Percentiles rank a stretch among this genome's conserved stretches.
Evolutionary conservation across 2,113 vertebrate genomes (phyloP).

Genomic region (Platysternon megacephalum): DNA sequence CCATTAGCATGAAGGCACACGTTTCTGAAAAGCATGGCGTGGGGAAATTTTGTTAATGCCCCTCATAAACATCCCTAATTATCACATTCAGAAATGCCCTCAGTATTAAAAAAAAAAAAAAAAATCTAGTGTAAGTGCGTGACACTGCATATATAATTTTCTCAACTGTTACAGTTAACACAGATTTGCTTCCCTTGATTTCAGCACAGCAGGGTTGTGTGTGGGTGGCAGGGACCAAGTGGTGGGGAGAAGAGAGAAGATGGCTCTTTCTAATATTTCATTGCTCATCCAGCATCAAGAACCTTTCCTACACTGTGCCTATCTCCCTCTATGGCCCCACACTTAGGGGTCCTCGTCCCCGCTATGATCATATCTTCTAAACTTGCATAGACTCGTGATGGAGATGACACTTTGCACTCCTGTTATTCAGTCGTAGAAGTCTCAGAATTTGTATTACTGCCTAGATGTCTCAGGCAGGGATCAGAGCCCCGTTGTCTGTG

Average conservation of each 20-base stretch:
- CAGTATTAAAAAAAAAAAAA: neutral
- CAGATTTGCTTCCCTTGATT: slow-evolving; percentile 5
- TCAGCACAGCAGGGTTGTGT: neutral
- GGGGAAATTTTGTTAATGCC: slow-evolving; percentile 6
- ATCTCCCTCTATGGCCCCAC: accelerated
- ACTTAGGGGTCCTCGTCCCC: neutral
- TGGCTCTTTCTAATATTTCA: neutral
- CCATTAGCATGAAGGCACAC: slow-evolving; percentile 15
- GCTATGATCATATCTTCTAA: neutral
- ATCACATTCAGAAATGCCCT: slow-evolving; percentile 22
- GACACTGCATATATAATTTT: neutral
- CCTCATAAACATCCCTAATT: slow-evolving; percentile 49
- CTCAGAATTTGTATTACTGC: neutral
- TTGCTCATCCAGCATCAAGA: neutral
- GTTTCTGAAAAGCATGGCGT: neutral
- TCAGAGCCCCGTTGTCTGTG: neutral
- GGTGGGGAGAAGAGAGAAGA: neutral
- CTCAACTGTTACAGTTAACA: neutral
- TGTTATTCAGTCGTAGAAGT: neutral
- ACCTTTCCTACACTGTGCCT: accelerated
- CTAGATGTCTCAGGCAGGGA: neutral
- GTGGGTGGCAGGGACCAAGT: neutral
- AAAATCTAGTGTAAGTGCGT: neutral
- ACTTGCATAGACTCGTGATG: neutral
- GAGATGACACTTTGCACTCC: too few relatives aligned